Conservation (phyloP, 92 coral and sea anemone genomes). For the Parazoanthus swiftii region DNA sequence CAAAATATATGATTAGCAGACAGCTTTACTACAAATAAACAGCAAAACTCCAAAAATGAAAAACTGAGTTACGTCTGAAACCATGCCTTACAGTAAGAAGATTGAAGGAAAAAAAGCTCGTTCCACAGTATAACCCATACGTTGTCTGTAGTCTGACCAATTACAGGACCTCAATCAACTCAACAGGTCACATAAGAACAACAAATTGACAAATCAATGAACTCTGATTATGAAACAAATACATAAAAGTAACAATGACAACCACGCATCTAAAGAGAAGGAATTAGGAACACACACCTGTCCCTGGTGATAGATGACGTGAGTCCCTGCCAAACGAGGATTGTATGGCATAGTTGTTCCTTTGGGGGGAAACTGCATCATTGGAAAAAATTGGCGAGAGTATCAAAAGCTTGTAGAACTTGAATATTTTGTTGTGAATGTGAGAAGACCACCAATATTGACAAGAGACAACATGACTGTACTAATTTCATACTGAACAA, state of each 20-base stretch:
- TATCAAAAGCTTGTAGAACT: background rate
- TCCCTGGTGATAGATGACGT: constrained; percentile 41
- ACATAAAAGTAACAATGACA: background rate
- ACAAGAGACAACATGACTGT: background rate
- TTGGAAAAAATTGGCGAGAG: background rate
- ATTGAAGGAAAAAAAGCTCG: too few relatives aligned
- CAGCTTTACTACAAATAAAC: too few relatives aligned
- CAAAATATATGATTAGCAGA: background rate
- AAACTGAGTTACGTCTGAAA: background rate
- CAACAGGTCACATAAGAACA: background rate
- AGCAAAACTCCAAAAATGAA: too few relatives aligned
- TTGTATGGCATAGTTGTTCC: constrained; percentile 43
- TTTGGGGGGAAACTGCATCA: constrained; percentile 35
- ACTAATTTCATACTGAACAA: too few relatives aligned
- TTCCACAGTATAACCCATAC: too few relatives aligned
- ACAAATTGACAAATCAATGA: too few relatives aligned
- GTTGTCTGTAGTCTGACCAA: too few relatives aligned
- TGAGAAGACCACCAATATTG: too few relatives aligned
- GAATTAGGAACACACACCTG: constrained; percentile 7
- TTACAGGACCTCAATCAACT: too few relatives aligned
- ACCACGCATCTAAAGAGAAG: background rate
- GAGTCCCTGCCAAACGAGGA: constrained; percentile 39
- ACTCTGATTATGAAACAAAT: background rate
- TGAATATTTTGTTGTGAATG: background rate
- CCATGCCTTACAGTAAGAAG: background rate